phyloP scores from a whole-genome alignment of 2,888 invertebrate species.

The Ischnus inquisitorius region DNA sequence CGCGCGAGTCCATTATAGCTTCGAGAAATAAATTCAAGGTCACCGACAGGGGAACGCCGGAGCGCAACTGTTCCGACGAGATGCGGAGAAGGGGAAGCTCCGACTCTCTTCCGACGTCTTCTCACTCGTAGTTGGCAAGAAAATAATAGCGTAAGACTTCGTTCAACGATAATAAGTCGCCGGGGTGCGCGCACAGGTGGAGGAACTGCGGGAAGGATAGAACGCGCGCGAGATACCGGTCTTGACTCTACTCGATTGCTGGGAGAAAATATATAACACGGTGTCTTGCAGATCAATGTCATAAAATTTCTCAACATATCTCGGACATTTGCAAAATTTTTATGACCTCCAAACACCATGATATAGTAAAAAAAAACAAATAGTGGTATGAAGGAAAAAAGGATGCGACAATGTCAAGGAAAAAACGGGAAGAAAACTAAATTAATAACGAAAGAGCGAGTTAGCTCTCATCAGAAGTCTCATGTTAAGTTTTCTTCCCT shows the following conservation, averaged over 20 bases:
- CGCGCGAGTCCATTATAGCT: slow-evolving; percentile 1
- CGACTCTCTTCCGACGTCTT: not conserved
- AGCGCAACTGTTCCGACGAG: not conserved
- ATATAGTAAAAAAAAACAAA: slow-evolving; percentile 6
- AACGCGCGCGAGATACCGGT: slow-evolving; percentile 23
- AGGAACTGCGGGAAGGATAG: slow-evolving; percentile 17
- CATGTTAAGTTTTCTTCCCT: slow-evolving; percentile 23
- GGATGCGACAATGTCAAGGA: not conserved
- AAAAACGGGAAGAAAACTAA: slow-evolving; percentile 2
- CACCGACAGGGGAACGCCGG: slow-evolving; percentile 6
- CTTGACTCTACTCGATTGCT: not conserved
- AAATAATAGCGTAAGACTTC: slow-evolving; percentile 42
- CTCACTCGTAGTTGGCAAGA: slow-evolving; percentile 20
- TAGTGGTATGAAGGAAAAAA: slow-evolving; percentile 1
- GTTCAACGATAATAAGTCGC: slow-evolving; percentile 21
- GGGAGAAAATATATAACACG: not conserved
- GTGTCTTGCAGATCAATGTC: too few species aligned
- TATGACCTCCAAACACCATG: too few species aligned
- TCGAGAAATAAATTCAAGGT: slow-evolving; percentile 32
- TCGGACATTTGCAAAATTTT: too few species aligned
- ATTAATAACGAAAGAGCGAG: slow-evolving; percentile 35
- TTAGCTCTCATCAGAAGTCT: slow-evolving; percentile 45
- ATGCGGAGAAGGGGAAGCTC: not conserved
- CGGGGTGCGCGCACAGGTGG: not conserved
- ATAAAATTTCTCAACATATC: too few species aligned